phyloP scores from a whole-genome alignment of 2,888 invertebrate species.

The Yponomeuta malinellus region DNA sequence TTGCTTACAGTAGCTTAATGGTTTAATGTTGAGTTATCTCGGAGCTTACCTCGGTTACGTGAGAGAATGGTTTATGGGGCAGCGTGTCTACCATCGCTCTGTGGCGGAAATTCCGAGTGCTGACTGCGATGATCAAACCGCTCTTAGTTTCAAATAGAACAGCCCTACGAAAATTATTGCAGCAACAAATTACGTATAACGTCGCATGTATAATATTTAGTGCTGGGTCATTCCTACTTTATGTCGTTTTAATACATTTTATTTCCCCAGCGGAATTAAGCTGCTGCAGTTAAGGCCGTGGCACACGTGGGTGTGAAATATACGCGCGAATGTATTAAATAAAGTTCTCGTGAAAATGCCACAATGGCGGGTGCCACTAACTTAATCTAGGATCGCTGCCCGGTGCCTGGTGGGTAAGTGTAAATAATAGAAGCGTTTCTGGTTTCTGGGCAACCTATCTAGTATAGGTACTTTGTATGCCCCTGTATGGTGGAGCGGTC shows the following conservation, averaged over 20 bases:
- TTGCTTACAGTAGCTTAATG: constrained; percentile 57
- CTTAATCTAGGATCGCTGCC: constrained; percentile 46
- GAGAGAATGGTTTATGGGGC: constrained; percentile 31
- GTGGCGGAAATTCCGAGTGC: neutral
- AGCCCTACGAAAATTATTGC: neutral
- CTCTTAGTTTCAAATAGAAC: neutral
- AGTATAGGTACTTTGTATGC: no score
- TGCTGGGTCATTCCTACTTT: neutral
- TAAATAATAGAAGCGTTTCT: neutral
- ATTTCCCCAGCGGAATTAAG: constrained; percentile 42
- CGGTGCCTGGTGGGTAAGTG: neutral
- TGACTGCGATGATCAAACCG: neutral
- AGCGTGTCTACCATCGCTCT: neutral
- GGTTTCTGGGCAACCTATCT: neutral
- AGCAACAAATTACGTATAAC: neutral
- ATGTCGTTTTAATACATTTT: constrained; percentile 32
- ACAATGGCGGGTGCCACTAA: constrained; percentile 54
- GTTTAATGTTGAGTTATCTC: constrained; percentile 56
- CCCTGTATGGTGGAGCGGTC: no score
- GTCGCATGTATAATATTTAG: neutral
- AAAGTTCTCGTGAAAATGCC: constrained; percentile 60
- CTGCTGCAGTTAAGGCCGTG: constrained; percentile 29
- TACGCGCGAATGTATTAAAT: constrained; percentile 31
- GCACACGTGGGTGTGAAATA: constrained; percentile 46
- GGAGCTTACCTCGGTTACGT: constrained; percentile 47